Base-by-base conservation (phyloP, 2,888 invertebrate genomes). In the Dryobotodes eremita region DNA sequence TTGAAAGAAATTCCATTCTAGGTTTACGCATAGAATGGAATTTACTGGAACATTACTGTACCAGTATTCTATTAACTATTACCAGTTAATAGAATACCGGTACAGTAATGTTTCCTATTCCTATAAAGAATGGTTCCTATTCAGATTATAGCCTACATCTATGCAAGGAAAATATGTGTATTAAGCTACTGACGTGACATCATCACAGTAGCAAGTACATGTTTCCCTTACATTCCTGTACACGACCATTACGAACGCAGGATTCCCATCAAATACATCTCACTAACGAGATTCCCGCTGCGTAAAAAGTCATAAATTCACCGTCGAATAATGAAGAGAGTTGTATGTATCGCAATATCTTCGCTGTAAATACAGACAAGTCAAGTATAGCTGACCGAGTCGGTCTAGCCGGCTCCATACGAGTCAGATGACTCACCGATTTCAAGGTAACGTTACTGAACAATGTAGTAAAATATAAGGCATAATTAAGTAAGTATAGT, bases 351-450 rank as follows among this genome's bases (percentile, higher is more conserved):
- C 55, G 68, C 61, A 42, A 80, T 31, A 84, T 75, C 65, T 71
- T 83, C 71, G 73, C 81, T 68, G 82, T 82, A 85, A 74, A 75
- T 80, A 80, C 73, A 75, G 71, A 73, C 70, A 70, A 57, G 50
- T 76, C 55, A 80, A 80, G 81, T 89, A 85, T 76, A 81, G 20
- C 70, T 80, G 71, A 73, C 66, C 79, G 74, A 88, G 85, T 89
- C 89, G 89, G 91, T 92, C 93, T 94, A 93, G 94, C 92, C 92
- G 93, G 92, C 94, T 93, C 88, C 92, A 87, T 87, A 91, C 83
- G 88, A 91, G 89, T 79, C 92, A 88, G 90, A 92, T 96, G 96
- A 96, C 92, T 96, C 96, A 96, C 91, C 87, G 89, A 90, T 90
- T 91, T 88, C 91, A 91, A 92, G 92, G 91, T 91, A 91, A 92